phyloP scores from a whole-genome alignment of 2,888 invertebrate species.

The Crocallis elinguaria region DNA sequence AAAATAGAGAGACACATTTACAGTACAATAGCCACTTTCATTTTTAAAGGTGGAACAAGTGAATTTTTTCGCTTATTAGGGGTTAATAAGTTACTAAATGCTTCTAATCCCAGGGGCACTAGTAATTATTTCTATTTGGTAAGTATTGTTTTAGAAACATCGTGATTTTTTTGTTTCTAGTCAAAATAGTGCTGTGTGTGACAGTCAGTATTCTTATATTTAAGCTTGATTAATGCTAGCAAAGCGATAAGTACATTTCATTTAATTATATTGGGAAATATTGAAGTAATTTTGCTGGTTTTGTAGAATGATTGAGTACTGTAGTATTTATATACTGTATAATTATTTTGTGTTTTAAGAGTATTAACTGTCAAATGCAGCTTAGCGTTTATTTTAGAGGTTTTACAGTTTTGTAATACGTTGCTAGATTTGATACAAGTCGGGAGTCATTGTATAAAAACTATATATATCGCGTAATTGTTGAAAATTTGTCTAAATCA shows the following conservation, averaged over 20 bases:
- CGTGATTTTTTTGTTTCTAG: slow-evolving; percentile 59
- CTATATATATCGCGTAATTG: slow-evolving; percentile 55
- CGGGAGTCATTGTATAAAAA: slow-evolving; percentile 52
- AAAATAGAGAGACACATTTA: neutral
- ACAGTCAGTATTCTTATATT: slow-evolving; percentile 11
- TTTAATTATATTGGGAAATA: neutral
- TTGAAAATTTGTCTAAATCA: slow-evolving; percentile 59
- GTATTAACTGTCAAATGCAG: slow-evolving; percentile 42
- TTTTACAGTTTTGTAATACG: slow-evolving; percentile 47
- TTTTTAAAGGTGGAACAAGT: slow-evolving; percentile 1
- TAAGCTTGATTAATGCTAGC: neutral
- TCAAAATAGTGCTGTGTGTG: slow-evolving; percentile 31
- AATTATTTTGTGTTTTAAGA: neutral
- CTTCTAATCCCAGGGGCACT: neutral
- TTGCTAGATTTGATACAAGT: slow-evolving; percentile 51
- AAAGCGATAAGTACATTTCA: neutral
- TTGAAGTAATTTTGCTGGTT: neutral
- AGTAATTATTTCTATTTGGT: neutral
- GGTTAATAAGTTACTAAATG: neutral
- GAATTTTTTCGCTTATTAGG: slow-evolving; percentile 13
- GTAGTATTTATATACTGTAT: neutral
- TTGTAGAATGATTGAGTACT: neutral
- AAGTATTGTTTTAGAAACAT: slow-evolving; percentile 35
- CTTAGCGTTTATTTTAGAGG: slow-evolving; percentile 42
- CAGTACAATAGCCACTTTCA: slow-evolving; percentile 9